Evolutionary conservation across 1,140 invertebrate genomes (phyloP).

Genomic region (Cataglyphis hispanica): DNA sequence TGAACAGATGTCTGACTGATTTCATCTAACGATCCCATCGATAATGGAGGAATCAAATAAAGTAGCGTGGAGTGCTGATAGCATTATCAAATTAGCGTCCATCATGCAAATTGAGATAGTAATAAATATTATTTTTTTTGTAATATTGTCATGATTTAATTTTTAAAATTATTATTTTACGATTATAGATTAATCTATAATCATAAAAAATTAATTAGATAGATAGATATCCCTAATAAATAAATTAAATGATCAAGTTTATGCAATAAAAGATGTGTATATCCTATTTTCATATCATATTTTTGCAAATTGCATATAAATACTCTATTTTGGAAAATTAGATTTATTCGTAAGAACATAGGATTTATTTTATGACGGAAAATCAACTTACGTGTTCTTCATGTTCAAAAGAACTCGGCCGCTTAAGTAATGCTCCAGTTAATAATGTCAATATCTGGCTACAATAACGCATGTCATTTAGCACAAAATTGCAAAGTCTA

Average conservation of each 20-base stretch:
- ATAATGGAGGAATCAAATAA: conserved; percentile 33
- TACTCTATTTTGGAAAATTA: background rate
- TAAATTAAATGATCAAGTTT: background rate
- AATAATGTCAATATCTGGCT: conserved; percentile 35
- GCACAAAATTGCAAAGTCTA: background rate
- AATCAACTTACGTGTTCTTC: conserved; percentile 32
- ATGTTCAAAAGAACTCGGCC: conserved; percentile 55
- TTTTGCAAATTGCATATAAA: background rate
- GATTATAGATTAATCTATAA: background rate
- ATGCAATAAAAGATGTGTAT: too few species aligned
- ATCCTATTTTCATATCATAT: background rate
- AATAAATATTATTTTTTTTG: background rate
- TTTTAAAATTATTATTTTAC: background rate
- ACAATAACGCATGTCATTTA: background rate
- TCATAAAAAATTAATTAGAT: too few species aligned
- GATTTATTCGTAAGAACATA: background rate
- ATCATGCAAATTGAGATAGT: conserved; percentile 3
- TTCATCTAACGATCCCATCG: conserved; percentile 54
- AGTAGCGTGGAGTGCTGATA: background rate
- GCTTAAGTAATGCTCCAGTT: conserved; percentile 30
- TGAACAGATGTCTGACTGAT: conserved; percentile 59
- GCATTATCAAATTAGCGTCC: background rate
- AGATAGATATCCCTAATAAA: background rate
- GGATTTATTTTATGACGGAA: conserved; percentile 57
- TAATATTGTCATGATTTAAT: background rate